A percentile compares a stretch with the other conserved stretches of the same genome.
These are phyloP conservation scores for Parasteatoda tepidariorum DNA, from an alignment of 1,140 invertebrate genomes.

Conservation along the genomic window DNA sequence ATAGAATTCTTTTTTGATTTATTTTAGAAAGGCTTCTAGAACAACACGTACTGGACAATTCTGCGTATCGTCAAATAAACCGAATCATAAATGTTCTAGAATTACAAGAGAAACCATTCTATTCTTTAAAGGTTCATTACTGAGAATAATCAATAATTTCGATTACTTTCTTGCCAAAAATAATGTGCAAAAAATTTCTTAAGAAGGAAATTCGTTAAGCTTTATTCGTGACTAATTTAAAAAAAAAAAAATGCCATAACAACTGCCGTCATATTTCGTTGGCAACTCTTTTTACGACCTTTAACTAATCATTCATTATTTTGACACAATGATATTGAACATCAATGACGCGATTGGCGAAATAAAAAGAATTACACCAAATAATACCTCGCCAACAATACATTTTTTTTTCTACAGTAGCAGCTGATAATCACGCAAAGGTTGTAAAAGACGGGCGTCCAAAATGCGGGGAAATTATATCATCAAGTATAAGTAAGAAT, in stretches of 20 bases:
- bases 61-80: no score
- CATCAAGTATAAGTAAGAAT: neutral
- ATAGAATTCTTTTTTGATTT: no score
- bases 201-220: neutral
- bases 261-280: neutral
- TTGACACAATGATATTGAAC: neutral
- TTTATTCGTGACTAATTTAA: neutral
- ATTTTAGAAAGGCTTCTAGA: no score
- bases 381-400: neutral
- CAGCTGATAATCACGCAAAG: neutral
- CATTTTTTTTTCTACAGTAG: neutral
- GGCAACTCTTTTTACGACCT: neutral
- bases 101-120: no score
- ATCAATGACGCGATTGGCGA: neutral
- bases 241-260: neutral
- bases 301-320: neutral
- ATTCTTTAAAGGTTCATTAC: no score
- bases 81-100: no score
- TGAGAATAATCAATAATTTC: no score
- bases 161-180: no score
- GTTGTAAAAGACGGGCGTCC: neutral
- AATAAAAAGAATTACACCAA: neutral
- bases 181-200: no score
- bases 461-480: neutral
- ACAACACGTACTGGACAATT: no score